Base-by-base conservation (phyloP, 2,113 vertebrate genomes). In the Pachypanchax playfairii region DNA sequence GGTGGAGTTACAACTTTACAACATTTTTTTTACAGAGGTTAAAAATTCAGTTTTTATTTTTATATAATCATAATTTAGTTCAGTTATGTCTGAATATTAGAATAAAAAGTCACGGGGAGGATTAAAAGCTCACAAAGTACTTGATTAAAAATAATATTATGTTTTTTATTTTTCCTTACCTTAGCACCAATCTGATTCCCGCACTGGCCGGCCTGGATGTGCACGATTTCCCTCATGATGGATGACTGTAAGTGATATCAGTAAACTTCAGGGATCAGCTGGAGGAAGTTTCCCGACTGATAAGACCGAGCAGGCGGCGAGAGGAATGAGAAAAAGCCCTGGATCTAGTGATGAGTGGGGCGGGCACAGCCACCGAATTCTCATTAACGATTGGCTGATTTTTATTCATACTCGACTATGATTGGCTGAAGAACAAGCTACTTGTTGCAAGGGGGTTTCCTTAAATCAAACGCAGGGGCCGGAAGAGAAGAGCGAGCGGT, bases 111-210 rank as follows among this genome's bases (percentile, higher is more conserved):
- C 8, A 29, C 28, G 8, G 4, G 4, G 28, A 29, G 8, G 8
- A 29, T 29, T 29, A 29, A 12, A 28, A 21, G 1, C n/a, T 25
- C 24, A 15, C 21, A 6, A 39, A 47, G 20, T 7, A 7, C 4
- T 2, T 43, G 0, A 25, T 6, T 25, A 25, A 28, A 28, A 49
- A 28, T 3, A 28, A 28, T 9, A 15, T 12, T 47, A 25, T n/a
- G n/a, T n/a, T 28, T 28, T 0, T 6, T 7, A 8, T 25, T 47
- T 21, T 2, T 21, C 21, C 0, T 31, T 91, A 92, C 91, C 91
- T 93, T 92, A 11, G 92, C 92, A 53, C 90, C 90, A 51, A 92
- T 91, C 75, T 93, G 90, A 82, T 92, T 93, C 12, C 91, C 92
- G 61, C 92, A 92, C 70, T 92, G 92, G 5, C 92, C 90, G 20